These are phyloP conservation scores for Akabosia matsudoensis DNA, from an alignment of 1,140 invertebrate species.

Conservation along the genomic window DNA sequence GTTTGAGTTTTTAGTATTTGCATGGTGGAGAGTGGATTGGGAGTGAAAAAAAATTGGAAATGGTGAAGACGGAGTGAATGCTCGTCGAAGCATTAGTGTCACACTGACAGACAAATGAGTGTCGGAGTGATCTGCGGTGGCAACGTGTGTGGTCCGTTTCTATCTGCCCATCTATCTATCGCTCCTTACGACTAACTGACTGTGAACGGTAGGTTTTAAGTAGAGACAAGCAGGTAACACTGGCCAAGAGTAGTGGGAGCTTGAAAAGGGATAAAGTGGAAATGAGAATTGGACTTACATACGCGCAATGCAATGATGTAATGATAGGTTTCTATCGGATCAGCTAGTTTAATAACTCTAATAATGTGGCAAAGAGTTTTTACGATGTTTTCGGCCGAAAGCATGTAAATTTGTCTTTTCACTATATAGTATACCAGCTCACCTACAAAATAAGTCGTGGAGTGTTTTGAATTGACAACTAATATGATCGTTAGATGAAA, in stretches of 20 bases:
- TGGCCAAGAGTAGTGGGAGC: neutral
- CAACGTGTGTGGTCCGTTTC: slow-evolving; percentile 15
- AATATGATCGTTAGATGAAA: no score
- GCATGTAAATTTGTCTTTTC: no score
- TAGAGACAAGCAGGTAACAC: neutral
- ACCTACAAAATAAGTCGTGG: no score
- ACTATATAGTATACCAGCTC: no score
- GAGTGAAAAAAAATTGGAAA: neutral
- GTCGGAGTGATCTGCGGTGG: slow-evolving; percentile 20
- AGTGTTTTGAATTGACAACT: no score
- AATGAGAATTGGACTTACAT: neutral
- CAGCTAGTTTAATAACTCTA: neutral
- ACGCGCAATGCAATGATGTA: neutral
- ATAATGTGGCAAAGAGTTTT: neutral
- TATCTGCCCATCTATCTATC: slow-evolving; percentile 14
- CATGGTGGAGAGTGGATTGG: no score
- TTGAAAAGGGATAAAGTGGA: slow-evolving; percentile 2
- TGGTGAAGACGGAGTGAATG: slow-evolving; percentile 12
- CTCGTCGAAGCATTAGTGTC: slow-evolving; percentile 24
- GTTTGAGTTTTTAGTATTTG: no score
- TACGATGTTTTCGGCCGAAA: neutral
- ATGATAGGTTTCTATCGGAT: slow-evolving; percentile 8
- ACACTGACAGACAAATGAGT: slow-evolving; percentile 24
- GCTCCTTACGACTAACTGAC: slow-evolving; percentile 4
- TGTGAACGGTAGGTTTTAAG: slow-evolving; percentile 6